Percentiles rank a stretch among this genome's conserved stretches.
These are phyloP conservation scores for Hippoglossus hippoglossus DNA, from an alignment of 2,797 vertebrate species.

Conservation along the genomic window DNA sequence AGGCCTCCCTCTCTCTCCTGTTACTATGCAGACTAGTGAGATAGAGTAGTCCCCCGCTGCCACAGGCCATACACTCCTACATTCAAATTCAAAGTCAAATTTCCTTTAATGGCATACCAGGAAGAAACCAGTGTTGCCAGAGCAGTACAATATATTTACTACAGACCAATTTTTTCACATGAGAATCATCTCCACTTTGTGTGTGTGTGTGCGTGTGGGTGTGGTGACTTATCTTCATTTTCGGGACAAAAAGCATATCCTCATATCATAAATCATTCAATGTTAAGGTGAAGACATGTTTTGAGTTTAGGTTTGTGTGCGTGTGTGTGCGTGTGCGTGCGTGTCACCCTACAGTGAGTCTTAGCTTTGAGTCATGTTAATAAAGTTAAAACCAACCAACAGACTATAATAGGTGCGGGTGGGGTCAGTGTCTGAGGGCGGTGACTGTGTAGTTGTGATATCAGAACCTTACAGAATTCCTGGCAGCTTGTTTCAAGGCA, in stretches of 20 bases:
- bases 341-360: background rate
- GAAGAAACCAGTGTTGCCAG: constrained; percentile 44
- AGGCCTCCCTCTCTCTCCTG: constrained; percentile 70
- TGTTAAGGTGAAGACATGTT: no score
- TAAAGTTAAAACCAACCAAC: no score
- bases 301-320: no score
- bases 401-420: no score
- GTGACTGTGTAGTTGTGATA: no score
- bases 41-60: constrained; percentile 61
- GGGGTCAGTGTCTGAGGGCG: no score
- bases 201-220: constrained; percentile 7
- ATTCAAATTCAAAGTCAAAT: constrained; percentile 70
- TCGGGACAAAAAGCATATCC: no score
- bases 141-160: constrained; percentile 41
- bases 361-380: no score
- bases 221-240: no score
- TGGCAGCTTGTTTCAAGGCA: no score
- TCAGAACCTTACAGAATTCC: no score
- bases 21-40: constrained; percentile 82
- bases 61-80: constrained; percentile 66
- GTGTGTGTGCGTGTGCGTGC: background rate
- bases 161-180: constrained; percentile 49
- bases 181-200: constrained; percentile 26
- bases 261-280: no score
- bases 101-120: constrained; percentile 53